Conservation (phyloP, 2,888 invertebrate species). For the Cordilura impudica region DNA sequence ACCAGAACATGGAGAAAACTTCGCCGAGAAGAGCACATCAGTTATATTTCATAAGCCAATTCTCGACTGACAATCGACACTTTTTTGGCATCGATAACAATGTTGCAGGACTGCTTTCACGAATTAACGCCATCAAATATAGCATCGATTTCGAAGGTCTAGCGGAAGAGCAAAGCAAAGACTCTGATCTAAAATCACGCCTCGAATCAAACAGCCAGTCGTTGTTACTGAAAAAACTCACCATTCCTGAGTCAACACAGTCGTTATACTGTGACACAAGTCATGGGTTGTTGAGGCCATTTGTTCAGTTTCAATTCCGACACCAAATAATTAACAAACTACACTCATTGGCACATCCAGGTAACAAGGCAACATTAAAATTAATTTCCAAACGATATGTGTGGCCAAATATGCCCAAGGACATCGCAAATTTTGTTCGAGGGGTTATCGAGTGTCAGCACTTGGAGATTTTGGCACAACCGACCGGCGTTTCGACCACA, state of each 20-base stretch:
- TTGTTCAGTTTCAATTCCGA: slow-evolving; percentile 31
- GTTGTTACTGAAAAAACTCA: slow-evolving; percentile 28
- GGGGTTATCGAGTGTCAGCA: slow-evolving; percentile 13
- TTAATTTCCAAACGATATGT: slow-evolving; percentile 33
- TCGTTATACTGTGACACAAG: slow-evolving; percentile 50
- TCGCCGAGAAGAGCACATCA: slow-evolving; percentile 53
- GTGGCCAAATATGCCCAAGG: slow-evolving; percentile 53
- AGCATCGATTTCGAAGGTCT: slow-evolving; percentile 25
- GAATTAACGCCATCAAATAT: slow-evolving; percentile 19
- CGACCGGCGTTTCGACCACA: slow-evolving; percentile 11
- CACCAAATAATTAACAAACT: slow-evolving; percentile 18
- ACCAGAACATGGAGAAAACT: slow-evolving; percentile 42
- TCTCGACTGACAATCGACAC: slow-evolving; percentile 48
- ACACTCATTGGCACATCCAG: slow-evolving; percentile 42
- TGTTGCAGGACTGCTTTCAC: slow-evolving; percentile 33
- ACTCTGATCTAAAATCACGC: slow-evolving; percentile 12
- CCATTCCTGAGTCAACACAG: slow-evolving; percentile 16
- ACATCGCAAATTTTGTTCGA: slow-evolving; percentile 24
- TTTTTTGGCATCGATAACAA: slow-evolving; percentile 37
- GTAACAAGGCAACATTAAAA: slow-evolving; percentile 24
- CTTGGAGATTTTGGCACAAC: neutral
- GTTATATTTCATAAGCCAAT: slow-evolving; percentile 56
- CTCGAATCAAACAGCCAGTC: neutral
- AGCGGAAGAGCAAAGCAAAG: slow-evolving; percentile 29
- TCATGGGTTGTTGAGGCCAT: slow-evolving; percentile 27